Conservation (phyloP, 2,113 vertebrate genomes). For the Pleuronectes platessa region DNA sequence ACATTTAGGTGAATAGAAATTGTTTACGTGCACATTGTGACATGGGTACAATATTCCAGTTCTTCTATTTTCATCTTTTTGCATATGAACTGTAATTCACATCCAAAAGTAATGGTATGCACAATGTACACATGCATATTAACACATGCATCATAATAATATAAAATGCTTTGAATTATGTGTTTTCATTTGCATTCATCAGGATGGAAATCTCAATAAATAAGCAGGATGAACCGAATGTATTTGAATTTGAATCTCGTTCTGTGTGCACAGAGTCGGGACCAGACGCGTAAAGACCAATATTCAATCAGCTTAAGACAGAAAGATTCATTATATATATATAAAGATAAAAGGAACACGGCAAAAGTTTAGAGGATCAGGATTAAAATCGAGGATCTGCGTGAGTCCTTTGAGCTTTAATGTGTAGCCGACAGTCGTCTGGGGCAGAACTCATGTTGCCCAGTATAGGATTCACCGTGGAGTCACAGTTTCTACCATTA, state of each 20-base stretch:
- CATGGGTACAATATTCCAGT: not conserved
- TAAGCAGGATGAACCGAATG: slow-evolving; percentile 1
- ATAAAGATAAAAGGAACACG: not conserved
- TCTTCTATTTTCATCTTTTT: not conserved
- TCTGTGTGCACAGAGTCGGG: no score
- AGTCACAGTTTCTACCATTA: slow-evolving; percentile 21
- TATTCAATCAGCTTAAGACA: not conserved
- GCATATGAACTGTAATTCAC: not conserved
- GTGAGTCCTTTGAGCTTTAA: not conserved
- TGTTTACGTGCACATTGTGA: not conserved
- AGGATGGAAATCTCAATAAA: slow-evolving; percentile 12
- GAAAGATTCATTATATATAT: slow-evolving; percentile 11
- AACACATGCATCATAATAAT: not conserved
- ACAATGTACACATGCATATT: slow-evolving; percentile 3
- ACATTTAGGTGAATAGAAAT: not conserved
- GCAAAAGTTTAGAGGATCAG: not conserved
- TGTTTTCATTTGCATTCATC: slow-evolving; percentile 29
- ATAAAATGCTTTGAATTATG: slow-evolving; percentile 8
- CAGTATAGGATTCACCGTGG: slow-evolving; percentile 17
- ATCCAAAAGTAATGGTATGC: not conserved
- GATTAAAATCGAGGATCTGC: not conserved
- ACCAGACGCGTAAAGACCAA: not conserved
- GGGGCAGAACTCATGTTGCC: not conserved
- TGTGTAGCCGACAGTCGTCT: no score
- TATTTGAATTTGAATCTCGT: not conserved